phyloP scores from a whole-genome alignment of 1,140 invertebrate species.

The Hyposmocoma kahamanoa region DNA sequence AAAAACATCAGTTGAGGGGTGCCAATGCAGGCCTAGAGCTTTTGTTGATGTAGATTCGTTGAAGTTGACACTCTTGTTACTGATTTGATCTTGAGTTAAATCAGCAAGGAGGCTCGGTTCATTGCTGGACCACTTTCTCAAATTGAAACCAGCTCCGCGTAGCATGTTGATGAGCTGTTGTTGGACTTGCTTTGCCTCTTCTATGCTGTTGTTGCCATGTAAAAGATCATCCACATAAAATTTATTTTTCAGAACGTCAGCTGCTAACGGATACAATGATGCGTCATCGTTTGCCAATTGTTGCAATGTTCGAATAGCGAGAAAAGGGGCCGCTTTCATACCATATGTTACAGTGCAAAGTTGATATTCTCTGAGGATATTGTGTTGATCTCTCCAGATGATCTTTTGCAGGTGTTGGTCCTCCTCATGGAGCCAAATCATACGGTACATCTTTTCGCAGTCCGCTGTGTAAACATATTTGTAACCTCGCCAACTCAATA shows the following conservation, averaged over 20 bases:
- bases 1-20: too few species aligned
- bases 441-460: slow-evolving; percentile 45
- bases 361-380: not conserved
- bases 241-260: not conserved
- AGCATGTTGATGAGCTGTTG: not conserved
- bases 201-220: not conserved
- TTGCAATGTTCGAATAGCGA: not conserved
- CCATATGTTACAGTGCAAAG: not conserved
- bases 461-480: slow-evolving; percentile 25
- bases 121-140: too few species aligned
- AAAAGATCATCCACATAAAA: not conserved
- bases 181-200: not conserved
- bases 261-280: not conserved
- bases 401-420: slow-evolving; percentile 27
- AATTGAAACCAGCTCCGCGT: not conserved
- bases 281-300: not conserved
- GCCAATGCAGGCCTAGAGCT: too few species aligned
- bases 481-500: slow-evolving; percentile 9
- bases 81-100: too few species aligned
- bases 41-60: too few species aligned
- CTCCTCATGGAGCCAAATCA: slow-evolving; percentile 27
- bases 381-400: slow-evolving; percentile 11
- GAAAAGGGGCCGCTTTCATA: not conserved
- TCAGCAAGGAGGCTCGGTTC: too few species aligned
- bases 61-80: too few species aligned